These are phyloP conservation scores for Hymenochirus boettgeri DNA, from an alignment of 2,113 vertebrate genomes.

Conservation along the genomic window DNA sequence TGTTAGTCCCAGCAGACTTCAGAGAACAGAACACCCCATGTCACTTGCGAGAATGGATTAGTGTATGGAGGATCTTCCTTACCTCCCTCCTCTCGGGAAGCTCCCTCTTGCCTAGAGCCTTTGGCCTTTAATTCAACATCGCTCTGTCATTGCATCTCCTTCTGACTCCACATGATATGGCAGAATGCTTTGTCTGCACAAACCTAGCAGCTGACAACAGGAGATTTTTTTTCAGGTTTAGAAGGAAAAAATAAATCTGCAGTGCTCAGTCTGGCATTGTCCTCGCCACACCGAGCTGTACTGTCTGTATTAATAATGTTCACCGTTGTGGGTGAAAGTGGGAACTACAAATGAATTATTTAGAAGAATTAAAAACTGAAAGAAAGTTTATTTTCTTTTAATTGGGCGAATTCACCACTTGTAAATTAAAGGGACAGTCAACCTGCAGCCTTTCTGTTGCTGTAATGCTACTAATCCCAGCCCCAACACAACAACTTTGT, in stretches of 20 bases:
- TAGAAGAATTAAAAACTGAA: too few relatives aligned
- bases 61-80: conserved; percentile 5
- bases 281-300: background rate
- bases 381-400: too few relatives aligned
- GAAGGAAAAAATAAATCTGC: conserved; percentile 21
- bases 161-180: conserved; percentile 34
- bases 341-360: too few relatives aligned
- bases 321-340: too few relatives aligned
- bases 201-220: conserved; percentile 12
- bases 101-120: conserved; percentile 16
- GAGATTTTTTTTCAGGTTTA: conserved; percentile 29
- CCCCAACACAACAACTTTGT: too few relatives aligned
- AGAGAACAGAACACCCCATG: background rate
- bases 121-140: conserved; percentile 29
- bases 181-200: conserved; percentile 36
- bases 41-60: conserved; percentile 30
- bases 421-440: too few relatives aligned
- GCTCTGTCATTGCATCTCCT: conserved; percentile 17
- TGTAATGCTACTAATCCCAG: too few relatives aligned
- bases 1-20: conserved; percentile 19
- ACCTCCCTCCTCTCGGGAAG: conserved; percentile 23
- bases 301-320: conserved; percentile 14
- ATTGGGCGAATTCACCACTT: too few relatives aligned
- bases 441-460: too few relatives aligned
- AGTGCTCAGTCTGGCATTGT: conserved; percentile 8